Conservation (phyloP, 1,140 invertebrate species). For the Sitophilus oryzae region DNA sequence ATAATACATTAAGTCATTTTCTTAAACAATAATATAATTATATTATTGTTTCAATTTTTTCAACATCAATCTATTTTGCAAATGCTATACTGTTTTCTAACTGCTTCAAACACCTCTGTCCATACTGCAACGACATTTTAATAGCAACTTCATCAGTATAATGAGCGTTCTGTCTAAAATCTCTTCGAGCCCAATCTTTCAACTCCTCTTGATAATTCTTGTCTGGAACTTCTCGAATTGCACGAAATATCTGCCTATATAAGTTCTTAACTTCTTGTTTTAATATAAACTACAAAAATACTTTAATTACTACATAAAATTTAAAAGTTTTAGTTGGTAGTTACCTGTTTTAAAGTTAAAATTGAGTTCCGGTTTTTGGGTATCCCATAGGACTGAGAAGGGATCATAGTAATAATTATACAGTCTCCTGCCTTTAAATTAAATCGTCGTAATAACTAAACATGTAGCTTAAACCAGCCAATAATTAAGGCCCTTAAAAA, state of each 20-base stretch:
- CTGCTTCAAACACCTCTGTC: conserved; percentile 60
- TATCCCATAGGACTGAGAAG: too few relatives aligned
- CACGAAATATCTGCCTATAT: conserved; percentile 64
- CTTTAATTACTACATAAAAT: background rate
- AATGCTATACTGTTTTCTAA: conserved; percentile 58
- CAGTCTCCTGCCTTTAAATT: too few relatives aligned
- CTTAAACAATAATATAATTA: background rate
- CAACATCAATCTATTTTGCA: conserved; percentile 37
- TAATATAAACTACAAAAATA: conserved; percentile 62
- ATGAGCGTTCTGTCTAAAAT: conserved; percentile 64
- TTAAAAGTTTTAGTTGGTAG: background rate
- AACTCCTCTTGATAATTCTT: conserved; percentile 56
- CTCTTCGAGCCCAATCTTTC: conserved; percentile 60
- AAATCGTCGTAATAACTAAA: too few relatives aligned
- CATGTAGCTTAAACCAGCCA: too few relatives aligned
- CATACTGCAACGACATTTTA: conserved; percentile 64
- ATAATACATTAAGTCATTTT: too few relatives aligned
- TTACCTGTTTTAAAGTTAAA: conserved; percentile 29
- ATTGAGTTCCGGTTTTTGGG: conserved; percentile 18
- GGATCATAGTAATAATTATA: too few relatives aligned
- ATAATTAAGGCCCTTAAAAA: too few relatives aligned
- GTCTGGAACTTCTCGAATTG: conserved; percentile 60
- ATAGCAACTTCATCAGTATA: conserved; percentile 63
- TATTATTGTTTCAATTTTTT: conserved; percentile 13
- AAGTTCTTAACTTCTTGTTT: conserved; percentile 69